Conservation (phyloP, 2,888 invertebrate genomes). For the Thymelicus sylvestris region DNA sequence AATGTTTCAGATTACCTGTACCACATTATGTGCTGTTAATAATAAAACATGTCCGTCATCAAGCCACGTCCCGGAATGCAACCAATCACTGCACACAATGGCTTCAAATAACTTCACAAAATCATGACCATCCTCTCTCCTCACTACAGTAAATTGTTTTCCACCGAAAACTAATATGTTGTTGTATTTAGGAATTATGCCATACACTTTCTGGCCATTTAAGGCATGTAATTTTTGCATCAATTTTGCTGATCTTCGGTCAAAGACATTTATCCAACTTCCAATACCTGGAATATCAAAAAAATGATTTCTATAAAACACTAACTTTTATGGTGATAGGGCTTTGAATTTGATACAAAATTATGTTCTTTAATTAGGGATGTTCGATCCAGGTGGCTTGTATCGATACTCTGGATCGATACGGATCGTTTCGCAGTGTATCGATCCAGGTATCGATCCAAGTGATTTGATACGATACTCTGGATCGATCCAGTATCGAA, state of each 20-base stretch:
- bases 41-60: constrained; percentile 75
- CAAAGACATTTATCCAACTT: constrained; percentile 67
- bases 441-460: too few species aligned
- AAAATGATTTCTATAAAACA: too few species aligned
- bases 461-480: too few species aligned
- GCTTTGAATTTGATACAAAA: too few species aligned
- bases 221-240: constrained; percentile 55
- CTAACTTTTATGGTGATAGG: neutral
- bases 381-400: too few species aligned
- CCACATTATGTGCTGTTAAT: constrained; percentile 87
- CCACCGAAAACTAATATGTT: constrained; percentile 84
- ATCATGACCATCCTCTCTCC: constrained; percentile 38
- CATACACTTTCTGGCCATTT: constrained; percentile 85
- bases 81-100: constrained; percentile 86
- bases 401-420: too few species aligned
- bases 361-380: too few species aligned
- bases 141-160: constrained; percentile 74
- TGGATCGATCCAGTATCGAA: too few species aligned
- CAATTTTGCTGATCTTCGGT: constrained; percentile 48
- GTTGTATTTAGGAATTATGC: constrained; percentile 65
- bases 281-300: constrained; percentile 80
- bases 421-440: too few species aligned
- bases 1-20: constrained; percentile 64
- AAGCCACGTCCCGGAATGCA: constrained; percentile 85
- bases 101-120: constrained; percentile 51